Conservation (phyloP, 2,888 invertebrate species). For the Ctena decussata region DNA sequence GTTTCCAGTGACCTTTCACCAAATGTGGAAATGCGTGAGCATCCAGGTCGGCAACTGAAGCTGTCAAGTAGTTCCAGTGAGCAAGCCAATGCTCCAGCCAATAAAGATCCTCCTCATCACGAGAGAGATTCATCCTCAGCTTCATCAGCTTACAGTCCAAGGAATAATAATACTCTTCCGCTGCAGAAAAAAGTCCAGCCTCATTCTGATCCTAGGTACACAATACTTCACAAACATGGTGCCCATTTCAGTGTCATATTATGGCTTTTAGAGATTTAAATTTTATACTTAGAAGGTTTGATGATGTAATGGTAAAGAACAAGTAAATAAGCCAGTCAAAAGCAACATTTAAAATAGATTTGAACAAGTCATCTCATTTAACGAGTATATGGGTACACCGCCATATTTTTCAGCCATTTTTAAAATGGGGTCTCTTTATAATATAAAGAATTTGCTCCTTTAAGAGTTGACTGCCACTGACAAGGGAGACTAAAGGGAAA, state of each 20-base stretch:
- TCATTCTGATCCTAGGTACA: constrained; percentile 65
- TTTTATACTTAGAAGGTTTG: no score
- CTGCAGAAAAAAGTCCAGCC: constrained; percentile 68
- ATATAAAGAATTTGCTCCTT: no score
- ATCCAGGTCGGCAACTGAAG: constrained; percentile 16
- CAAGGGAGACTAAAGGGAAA: no score
- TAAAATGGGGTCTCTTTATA: no score
- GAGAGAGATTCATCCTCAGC: constrained; percentile 56
- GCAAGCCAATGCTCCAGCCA: neutral
- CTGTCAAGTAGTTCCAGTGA: neutral
- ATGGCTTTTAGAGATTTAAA: no score
- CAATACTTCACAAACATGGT: neutral
- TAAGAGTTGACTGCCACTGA: no score
- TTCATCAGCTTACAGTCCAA: constrained; percentile 64
- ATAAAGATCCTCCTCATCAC: constrained; percentile 18
- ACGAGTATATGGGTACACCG: no score
- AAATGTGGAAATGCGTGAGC: constrained; percentile 25
- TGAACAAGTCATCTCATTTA: no score
- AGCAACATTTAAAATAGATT: no score
- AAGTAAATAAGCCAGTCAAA: no score
- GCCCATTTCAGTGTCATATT: neutral
- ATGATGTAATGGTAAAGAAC: no score
- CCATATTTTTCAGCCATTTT: no score
- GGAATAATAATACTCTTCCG: constrained; percentile 70
- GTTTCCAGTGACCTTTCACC: neutral